Conservation (phyloP, 1,140 invertebrate species). For the Megathymus violae region DNA sequence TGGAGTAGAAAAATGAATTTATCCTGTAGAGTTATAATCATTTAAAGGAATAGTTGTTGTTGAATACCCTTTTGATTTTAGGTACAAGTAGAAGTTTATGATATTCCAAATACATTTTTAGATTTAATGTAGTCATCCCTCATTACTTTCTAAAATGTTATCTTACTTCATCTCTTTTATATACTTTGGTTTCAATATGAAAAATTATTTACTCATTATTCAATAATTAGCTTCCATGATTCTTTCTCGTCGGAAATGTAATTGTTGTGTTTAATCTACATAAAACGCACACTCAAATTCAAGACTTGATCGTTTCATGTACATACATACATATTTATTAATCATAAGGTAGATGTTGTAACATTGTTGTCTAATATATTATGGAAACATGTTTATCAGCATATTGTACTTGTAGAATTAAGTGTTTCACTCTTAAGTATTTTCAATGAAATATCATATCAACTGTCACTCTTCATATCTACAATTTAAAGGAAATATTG, state of each 20-base stretch:
- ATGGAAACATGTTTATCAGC: conserved; percentile 45
- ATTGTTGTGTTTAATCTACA: conserved; percentile 34
- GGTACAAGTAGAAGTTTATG: conserved; percentile 32
- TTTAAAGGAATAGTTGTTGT: conserved; percentile 30
- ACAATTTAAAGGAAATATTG: conserved; percentile 13
- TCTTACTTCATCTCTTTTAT: neutral
- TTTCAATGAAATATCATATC: conserved; percentile 39
- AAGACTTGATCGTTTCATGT: conserved; percentile 73
- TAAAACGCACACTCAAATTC: conserved; percentile 71
- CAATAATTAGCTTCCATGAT: too few species aligned
- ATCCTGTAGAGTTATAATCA: conserved; percentile 51
- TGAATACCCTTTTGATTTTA: conserved; percentile 27
- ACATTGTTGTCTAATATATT: conserved; percentile 60
- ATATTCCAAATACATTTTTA: conserved; percentile 34
- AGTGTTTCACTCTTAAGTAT: neutral
- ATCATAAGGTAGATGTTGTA: conserved; percentile 57
- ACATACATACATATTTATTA: conserved; percentile 54
- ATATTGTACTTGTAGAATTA: conserved; percentile 34
- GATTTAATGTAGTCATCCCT: conserved; percentile 12
- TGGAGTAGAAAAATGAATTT: conserved; percentile 66
- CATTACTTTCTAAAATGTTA: conserved; percentile 12
- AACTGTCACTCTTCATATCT: conserved; percentile 28
- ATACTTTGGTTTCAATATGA: neutral
- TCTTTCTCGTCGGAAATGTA: neutral
- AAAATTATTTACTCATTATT: too few species aligned